Conservation (phyloP, 2,888 invertebrate species). For the Xylota sylvarum region DNA sequence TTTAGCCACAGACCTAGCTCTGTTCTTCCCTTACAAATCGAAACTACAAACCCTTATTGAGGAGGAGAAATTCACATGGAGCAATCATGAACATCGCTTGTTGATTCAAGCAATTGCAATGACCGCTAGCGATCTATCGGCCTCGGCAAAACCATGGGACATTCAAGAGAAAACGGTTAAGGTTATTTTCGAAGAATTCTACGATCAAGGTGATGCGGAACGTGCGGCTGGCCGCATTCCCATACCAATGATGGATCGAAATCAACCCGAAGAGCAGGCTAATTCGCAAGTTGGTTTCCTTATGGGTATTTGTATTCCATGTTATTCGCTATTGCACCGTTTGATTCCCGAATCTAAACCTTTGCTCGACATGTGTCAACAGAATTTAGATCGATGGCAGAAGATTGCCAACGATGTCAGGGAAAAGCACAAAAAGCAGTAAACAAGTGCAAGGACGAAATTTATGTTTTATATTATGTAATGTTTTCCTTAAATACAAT, state of each 20-base stretch:
- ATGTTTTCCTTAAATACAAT: constrained; percentile 56
- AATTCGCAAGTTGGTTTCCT: constrained; percentile 92
- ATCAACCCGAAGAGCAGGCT: constrained; percentile 90
- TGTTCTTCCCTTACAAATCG: constrained; percentile 91
- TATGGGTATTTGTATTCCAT: constrained; percentile 92
- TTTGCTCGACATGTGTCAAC: constrained; percentile 88
- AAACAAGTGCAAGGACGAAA: constrained; percentile 3
- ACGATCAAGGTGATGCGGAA: constrained; percentile 92
- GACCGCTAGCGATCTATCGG: constrained; percentile 94
- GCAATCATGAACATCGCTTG: constrained; percentile 88
- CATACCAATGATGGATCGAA: constrained; percentile 93
- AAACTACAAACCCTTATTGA: constrained; percentile 86
- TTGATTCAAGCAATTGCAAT: constrained; percentile 91
- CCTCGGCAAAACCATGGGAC: constrained; percentile 94
- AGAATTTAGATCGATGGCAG: constrained; percentile 88
- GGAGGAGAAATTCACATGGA: constrained; percentile 88
- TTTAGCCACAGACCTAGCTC: constrained; percentile 92
- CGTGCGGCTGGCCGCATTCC: constrained; percentile 88
- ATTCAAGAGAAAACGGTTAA: constrained; percentile 92
- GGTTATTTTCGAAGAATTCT: constrained; percentile 93
- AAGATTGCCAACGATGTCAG: constrained; percentile 81
- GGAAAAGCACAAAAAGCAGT: constrained; percentile 64
- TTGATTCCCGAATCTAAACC: constrained; percentile 90
- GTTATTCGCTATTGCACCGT: constrained; percentile 89
- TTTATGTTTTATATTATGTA: constrained; percentile 42